These are phyloP conservation scores for Illadopsis cleaveri DNA, from an alignment of 2,113 vertebrate species.

Conservation along the genomic window DNA sequence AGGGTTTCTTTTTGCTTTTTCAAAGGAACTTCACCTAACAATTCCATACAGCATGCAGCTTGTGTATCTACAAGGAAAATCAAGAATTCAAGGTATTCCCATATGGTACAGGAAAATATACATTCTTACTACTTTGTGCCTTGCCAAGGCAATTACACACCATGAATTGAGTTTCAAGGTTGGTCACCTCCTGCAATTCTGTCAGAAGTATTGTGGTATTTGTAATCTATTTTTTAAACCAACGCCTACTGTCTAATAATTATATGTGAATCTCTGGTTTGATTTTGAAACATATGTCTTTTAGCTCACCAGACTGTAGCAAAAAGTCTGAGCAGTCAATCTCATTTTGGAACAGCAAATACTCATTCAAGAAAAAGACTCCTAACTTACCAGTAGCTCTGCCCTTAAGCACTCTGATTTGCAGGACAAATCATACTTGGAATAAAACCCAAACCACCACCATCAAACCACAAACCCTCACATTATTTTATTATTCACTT, in stretches of 20 bases:
- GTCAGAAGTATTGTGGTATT: neutral
- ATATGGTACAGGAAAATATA: neutral
- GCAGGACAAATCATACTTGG: neutral
- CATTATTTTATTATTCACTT: neutral
- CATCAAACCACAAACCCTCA: neutral
- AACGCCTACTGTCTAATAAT: neutral
- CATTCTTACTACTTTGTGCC: constrained; percentile 7
- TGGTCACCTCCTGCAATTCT: constrained; percentile 24
- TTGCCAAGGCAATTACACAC: constrained; percentile 44
- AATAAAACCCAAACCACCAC: neutral
- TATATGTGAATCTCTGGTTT: neutral
- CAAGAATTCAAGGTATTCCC: constrained; percentile 18
- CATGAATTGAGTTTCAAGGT: constrained; percentile 47
- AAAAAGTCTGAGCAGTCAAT: constrained; percentile 6
- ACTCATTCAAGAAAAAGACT: neutral
- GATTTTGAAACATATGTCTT: constrained; percentile 4
- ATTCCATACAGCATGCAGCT: neutral
- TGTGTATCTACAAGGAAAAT: neutral
- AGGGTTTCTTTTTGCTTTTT: neutral
- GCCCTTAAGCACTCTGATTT: neutral
- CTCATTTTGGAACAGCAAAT: neutral
- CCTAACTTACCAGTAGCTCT: neutral
- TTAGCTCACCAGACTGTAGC: neutral
- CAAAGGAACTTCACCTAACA: neutral
- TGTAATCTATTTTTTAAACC: constrained; percentile 16